Evolutionary conservation across 1,140 invertebrate species (phyloP), one percentile per base, ranked within the genome.

Genomic region (Achroia grisella): DNA sequence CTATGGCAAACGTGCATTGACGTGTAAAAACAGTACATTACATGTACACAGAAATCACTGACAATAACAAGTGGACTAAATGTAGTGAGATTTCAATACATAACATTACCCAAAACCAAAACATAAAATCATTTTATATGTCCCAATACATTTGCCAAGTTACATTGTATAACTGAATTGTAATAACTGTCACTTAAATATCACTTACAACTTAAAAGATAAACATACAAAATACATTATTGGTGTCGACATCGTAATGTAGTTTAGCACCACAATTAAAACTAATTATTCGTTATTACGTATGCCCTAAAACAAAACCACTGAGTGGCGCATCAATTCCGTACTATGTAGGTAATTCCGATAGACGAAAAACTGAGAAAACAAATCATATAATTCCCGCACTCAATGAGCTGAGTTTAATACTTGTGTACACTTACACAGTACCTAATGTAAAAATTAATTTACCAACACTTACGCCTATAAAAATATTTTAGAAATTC

Each of bases 401-500:
- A 56, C 44, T 44, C 52, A 39, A 49, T 46, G 56, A 66, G 53
- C 46, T 56, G 56, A 52, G 46, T 60, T 53, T 75, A 78, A 77
- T 78, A 78, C 71, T 71, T 68, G 68, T 67, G 62, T 65, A 64
- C 50, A 71, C 66, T 64, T 64, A 70, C 53, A 54, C 66, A 65
- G 66, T 72, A 68, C 57, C 57, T 75, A 61, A 62, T 75, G 56
- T 71, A 69, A 78, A 71, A 79, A 78, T 71, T 68, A 79, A 77
- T 73, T 77, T 68, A 75, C 64, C 63, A 71, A 77, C 73, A 75
- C 78, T 81, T 79, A 81, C 62, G 68, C 66, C 77, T 83, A 80
- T 68, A 77, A 81, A 77, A 81, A 82, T 82, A 80, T 80, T 79
- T 76, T 81, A 83, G 79, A 83, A 79, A 83, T 80, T 81, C 75